Conservation (phyloP, 1,140 invertebrate genomes). For the Brachionus koreanus region DNA sequence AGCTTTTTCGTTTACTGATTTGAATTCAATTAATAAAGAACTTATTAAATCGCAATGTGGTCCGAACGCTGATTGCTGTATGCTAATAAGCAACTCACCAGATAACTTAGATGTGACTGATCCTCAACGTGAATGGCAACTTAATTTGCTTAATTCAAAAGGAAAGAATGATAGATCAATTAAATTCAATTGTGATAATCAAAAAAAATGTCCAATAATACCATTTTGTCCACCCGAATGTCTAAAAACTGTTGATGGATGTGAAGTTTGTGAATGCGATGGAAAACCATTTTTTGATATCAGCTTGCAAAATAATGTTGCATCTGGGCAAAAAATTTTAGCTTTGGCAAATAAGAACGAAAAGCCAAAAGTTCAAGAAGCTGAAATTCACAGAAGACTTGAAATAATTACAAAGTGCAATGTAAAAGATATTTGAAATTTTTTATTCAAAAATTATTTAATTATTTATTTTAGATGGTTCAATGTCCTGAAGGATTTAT, state of each 20-base stretch:
- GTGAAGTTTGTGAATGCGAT: conserved; percentile 34
- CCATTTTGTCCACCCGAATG: conserved; percentile 32
- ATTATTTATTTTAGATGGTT: neutral
- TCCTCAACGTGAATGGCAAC: neutral
- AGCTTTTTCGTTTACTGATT: conserved; percentile 14
- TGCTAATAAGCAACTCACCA: neutral
- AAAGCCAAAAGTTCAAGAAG: neutral
- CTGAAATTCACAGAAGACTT: neutral
- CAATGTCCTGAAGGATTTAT: neutral
- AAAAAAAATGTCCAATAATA: neutral
- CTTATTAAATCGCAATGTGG: neutral
- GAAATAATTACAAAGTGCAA: neutral
- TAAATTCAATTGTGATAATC: neutral
- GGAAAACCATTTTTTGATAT: conserved; percentile 30
- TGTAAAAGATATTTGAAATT: neutral
- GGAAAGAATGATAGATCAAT: neutral
- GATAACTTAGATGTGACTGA: neutral
- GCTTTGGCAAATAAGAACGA: neutral
- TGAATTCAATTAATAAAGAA: neutral
- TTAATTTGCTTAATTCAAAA: neutral
- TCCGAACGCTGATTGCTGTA: neutral
- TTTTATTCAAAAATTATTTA: neutral
- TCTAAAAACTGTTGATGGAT: neutral
- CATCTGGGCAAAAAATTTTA: neutral
- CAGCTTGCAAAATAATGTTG: neutral